Evolutionary conservation across 1,140 invertebrate genomes (phyloP).

Genomic region (Dolichoris vasculosae): DNA sequence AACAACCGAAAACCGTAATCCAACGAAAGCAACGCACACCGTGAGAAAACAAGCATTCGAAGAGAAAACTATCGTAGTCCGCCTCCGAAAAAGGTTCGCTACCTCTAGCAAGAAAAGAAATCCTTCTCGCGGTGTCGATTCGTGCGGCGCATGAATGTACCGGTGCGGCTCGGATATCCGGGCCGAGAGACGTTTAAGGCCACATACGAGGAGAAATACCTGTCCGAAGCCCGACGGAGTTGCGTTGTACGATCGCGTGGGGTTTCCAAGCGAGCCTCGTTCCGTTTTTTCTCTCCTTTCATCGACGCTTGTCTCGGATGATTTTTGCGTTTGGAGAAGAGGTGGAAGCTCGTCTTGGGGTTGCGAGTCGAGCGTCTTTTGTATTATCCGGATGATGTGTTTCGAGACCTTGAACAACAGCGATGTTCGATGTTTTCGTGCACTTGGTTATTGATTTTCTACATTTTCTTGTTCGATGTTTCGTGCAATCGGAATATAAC

Average conservation of each 20-base stretch:
- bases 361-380: neutral
- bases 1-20: neutral
- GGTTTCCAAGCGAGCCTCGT: conserved; percentile 28
- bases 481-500: no score
- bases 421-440: no score
- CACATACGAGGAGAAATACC: conserved; percentile 17
- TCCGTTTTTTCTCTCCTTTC: neutral
- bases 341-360: neutral
- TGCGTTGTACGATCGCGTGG: neutral
- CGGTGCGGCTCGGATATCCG: neutral
- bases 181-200: neutral
- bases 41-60: neutral
- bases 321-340: neutral
- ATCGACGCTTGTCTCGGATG: neutral
- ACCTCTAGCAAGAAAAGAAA: no score
- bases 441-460: no score
- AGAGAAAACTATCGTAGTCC: neutral
- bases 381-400: no score
- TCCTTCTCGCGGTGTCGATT: no score
- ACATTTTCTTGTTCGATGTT: no score
- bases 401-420: no score
- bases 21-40: neutral
- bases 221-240: conserved; percentile 36
- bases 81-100: neutral
- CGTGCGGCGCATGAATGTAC: neutral